These are phyloP conservation scores for Blastomussa wellsi DNA, from an alignment of 92 coral and sea anemone genomes.

Conservation along the genomic window DNA sequence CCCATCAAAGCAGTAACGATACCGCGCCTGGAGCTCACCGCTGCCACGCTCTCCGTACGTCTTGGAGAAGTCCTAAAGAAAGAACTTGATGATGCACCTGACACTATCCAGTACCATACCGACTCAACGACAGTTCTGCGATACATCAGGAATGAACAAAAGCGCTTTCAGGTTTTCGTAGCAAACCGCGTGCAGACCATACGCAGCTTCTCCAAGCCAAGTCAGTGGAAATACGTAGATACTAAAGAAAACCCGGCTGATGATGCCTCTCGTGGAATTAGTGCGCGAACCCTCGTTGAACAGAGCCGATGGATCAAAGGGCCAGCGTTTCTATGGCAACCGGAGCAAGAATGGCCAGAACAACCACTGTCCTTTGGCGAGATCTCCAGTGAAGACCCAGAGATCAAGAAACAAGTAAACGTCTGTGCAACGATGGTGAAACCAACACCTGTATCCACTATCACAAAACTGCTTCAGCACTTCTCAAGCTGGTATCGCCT, in stretches of 20 bases:
- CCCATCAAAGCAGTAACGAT: slow-evolving; percentile 42
- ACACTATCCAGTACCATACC: too few species aligned
- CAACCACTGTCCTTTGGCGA: background rate
- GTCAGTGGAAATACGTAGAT: slow-evolving; percentile 45
- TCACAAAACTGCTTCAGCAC: background rate
- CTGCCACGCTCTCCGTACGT: slow-evolving; percentile 46
- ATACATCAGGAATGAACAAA: background rate
- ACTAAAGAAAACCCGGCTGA: slow-evolving; percentile 41
- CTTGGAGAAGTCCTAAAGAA: slow-evolving; percentile 28
- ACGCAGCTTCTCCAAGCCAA: slow-evolving; percentile 25
- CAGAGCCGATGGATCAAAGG: too few species aligned
- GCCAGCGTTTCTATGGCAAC: too few species aligned
- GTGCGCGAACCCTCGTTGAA: background rate
- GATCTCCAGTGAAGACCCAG: background rate
- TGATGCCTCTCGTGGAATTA: slow-evolving; percentile 26
- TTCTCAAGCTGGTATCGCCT: background rate
- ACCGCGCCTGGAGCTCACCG: slow-evolving; percentile 54
- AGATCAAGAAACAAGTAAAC: background rate
- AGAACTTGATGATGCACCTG: background rate
- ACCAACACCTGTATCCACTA: background rate
- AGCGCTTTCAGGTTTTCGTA: slow-evolving; percentile 47
- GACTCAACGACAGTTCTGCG: too few species aligned
- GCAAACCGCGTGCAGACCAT: slow-evolving; percentile 54
- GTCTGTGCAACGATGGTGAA: background rate
- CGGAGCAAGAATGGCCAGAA: too few species aligned